A percentile compares a stretch with the other conserved stretches of the same genome.
phyloP scores from a whole-genome alignment of 2,797 vertebrate genomes.

The Taenioides sp. region DNA sequence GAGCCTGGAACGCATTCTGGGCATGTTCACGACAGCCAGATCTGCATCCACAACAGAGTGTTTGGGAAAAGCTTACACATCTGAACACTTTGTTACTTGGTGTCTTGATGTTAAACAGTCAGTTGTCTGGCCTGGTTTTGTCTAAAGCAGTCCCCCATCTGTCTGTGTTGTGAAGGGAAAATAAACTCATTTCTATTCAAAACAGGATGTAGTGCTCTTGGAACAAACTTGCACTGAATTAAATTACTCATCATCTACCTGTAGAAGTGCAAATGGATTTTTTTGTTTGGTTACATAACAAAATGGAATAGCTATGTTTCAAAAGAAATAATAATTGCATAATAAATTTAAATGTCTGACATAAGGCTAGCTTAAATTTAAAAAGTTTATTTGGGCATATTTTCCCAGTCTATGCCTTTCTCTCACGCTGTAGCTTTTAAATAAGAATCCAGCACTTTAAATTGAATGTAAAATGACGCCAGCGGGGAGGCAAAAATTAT shows the following conservation, averaged over 20 bases:
- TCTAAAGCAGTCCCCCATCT: slow-evolving; percentile 27
- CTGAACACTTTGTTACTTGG: slow-evolving; percentile 53
- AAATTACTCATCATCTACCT: slow-evolving; percentile 10
- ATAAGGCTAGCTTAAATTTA: slow-evolving; percentile 46
- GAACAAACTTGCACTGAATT: slow-evolving; percentile 9
- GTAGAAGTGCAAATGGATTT: slow-evolving; percentile 21
- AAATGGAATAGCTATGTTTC: slow-evolving; percentile 37
- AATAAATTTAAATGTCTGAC: slow-evolving; percentile 59
- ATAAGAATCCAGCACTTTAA: slow-evolving; percentile 51
- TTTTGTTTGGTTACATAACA: slow-evolving; percentile 6
- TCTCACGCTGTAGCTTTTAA: slow-evolving; percentile 20
- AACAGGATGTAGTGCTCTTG: neutral
- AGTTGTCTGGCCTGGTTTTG: slow-evolving; percentile 53
- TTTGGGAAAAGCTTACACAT: slow-evolving; percentile 59
- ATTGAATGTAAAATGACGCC: slow-evolving; percentile 63
- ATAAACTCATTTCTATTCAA: neutral
- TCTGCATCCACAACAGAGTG: slow-evolving; percentile 62
- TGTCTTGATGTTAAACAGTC: slow-evolving; percentile 44
- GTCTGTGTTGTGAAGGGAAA: slow-evolving; percentile 23
- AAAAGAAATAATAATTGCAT: slow-evolving; percentile 48
- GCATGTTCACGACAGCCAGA: slow-evolving; percentile 59
- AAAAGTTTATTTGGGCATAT: slow-evolving; percentile 54
- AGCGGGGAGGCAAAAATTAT: slow-evolving; percentile 67
- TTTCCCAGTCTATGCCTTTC: neutral
- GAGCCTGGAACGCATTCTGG: slow-evolving; percentile 58